Conservation (phyloP, 2,113 vertebrate species). For the Onychostruthus taczanowskii region DNA sequence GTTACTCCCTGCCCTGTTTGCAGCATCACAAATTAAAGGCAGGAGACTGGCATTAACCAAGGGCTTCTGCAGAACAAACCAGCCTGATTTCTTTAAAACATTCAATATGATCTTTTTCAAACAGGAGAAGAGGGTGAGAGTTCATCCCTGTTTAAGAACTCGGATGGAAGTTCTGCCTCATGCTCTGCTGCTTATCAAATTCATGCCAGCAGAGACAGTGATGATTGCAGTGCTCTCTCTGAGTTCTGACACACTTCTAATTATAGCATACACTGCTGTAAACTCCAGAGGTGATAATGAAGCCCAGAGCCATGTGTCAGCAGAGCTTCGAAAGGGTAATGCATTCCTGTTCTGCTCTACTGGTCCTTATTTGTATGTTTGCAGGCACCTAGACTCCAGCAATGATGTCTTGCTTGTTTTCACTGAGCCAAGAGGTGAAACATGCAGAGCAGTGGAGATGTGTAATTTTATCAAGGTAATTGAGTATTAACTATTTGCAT, state of each 20-base stretch:
- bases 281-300: constrained; percentile 40
- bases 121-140: not conserved
- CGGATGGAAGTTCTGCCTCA: not conserved
- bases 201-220: not conserved
- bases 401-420: not conserved
- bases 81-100: not conserved
- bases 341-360: not conserved
- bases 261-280: not conserved
- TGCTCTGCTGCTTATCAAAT: not conserved
- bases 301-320: not conserved
- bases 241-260: constrained; percentile 23
- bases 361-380: constrained; percentile 28
- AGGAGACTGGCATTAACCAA: not conserved
- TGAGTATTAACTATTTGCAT: not conserved
- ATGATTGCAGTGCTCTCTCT: not conserved
- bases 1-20: not conserved
- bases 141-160: not conserved
- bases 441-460: not conserved
- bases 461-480: not conserved
- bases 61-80: not conserved
- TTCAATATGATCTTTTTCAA: not conserved
- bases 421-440: not conserved
- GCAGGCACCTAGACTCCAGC: not conserved
- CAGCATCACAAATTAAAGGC: not conserved
- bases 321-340: not conserved